Base-by-base conservation (phyloP, 1,140 invertebrate genomes). In the Aphis craccivora region DNA sequence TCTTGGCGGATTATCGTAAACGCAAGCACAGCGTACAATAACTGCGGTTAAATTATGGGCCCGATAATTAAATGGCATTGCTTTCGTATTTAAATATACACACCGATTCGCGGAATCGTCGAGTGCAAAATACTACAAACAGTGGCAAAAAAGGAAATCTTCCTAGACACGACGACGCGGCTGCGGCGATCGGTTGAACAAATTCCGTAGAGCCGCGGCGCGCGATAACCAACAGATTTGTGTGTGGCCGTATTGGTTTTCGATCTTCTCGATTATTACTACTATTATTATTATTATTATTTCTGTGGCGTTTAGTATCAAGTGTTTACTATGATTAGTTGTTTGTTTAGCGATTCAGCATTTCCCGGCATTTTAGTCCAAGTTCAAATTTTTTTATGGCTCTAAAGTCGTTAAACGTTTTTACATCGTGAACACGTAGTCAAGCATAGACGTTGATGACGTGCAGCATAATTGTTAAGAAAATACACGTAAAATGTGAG, bases 81-180 rank as follows among this genome's bases (percentile, higher is more conserved):
- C 76, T 83, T 83, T 83, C 76, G 35, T 83, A 83, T 83, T 83
- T 83, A 83, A 37, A 83, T 37, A 83, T 83, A 83, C 76, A 83
- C 35, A 83, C 35, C 18, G n/a, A 83, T 83, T 22, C 22, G 35
- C 76, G 11, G 37, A 84, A 11, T 84, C 37, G 23, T 45, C 84
- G 84, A 43, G 84, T 86, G 84, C 84, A 86, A 86, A 86, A 86
- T 25, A 37, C 6, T 35, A 45, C 84, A 14, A 3, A 86, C 40
- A 43, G 23, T 43, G 37, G 23, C 25, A 86, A 86, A 86, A 30
- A 86, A 86, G 84, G 43, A 45, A 86, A 86, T 25, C 11, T 45
- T 45, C 84, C 84, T 45, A 86, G 14, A 45, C 37, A 30, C 37
- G 25, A 23, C 84, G 9, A 4, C 22, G 35, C 48, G 18, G 48